These are phyloP conservation scores for Odocoileus hemionus DNA, from an alignment of 2,113 vertebrate species.

Conservation along the genomic window DNA sequence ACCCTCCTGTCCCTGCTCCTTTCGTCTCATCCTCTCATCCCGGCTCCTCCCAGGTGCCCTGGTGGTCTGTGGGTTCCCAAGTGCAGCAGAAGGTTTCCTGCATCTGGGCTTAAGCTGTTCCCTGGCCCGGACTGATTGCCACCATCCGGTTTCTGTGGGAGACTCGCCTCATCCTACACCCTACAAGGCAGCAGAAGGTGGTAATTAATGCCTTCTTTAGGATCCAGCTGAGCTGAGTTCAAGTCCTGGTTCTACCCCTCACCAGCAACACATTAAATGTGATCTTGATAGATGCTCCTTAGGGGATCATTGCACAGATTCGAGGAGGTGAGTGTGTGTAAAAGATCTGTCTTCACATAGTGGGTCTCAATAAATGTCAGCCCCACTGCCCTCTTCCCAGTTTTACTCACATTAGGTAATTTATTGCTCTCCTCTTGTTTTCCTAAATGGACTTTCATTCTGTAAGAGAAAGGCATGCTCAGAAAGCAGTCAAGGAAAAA, in stretches of 20 bases:
- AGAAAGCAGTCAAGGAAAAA: not conserved
- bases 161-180: not conserved
- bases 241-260: not conserved
- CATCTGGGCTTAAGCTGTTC: not conserved
- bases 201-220: not conserved
- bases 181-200: not conserved
- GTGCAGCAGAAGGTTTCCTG: not conserved
- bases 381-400: not conserved
- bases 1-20: not conserved
- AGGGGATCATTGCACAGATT: not conserved
- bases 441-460: not conserved
- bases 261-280: not conserved
- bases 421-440: not conserved
- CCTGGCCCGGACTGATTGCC: too few relatives aligned
- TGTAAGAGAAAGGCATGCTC: slow-evolving; percentile 9
- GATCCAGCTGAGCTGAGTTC: not conserved
- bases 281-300: not conserved
- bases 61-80: not conserved
- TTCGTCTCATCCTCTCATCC: not conserved
- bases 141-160: not conserved
- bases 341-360: not conserved
- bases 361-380: not conserved
- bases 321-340: not conserved
- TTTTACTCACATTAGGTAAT: slow-evolving; percentile 45
- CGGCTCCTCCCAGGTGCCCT: too few relatives aligned